Percentiles rank a stretch among this genome's conserved stretches.
phyloP scores from a whole-genome alignment of 1,140 invertebrate species.

The Palaemon carinicauda region DNA sequence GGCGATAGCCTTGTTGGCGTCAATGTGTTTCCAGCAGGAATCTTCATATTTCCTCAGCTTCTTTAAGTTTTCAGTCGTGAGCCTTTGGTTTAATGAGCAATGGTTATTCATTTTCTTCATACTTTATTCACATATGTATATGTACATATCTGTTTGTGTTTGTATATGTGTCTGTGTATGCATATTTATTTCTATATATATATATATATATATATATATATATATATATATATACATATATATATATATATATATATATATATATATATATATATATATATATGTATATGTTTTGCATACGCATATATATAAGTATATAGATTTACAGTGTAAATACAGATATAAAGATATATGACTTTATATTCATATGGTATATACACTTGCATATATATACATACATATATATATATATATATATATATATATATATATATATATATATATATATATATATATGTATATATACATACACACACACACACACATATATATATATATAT shows the following conservation, averaged over 20 bases:
- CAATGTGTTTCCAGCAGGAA: too few relatives aligned
- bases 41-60: too few relatives aligned
- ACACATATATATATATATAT: background rate
- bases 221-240: background rate
- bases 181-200: too few relatives aligned
- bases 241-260: background rate
- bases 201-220: too few relatives aligned
- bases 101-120: too few relatives aligned
- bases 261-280: background rate
- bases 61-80: too few relatives aligned
- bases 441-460: background rate
- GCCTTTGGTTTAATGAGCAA: too few relatives aligned
- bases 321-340: background rate
- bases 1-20: too few relatives aligned
- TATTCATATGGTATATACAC: background rate
- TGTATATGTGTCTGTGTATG: too few relatives aligned
- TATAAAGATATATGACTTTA: background rate
- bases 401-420: background rate
- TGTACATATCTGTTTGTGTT: background rate
- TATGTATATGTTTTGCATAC: background rate
- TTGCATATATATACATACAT: background rate
- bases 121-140: background rate
- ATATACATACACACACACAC: background rate
- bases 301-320: background rate
- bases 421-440: background rate